phyloP scores from a whole-genome alignment of 2,888 invertebrate genomes.

The Tinea semifulvella region DNA sequence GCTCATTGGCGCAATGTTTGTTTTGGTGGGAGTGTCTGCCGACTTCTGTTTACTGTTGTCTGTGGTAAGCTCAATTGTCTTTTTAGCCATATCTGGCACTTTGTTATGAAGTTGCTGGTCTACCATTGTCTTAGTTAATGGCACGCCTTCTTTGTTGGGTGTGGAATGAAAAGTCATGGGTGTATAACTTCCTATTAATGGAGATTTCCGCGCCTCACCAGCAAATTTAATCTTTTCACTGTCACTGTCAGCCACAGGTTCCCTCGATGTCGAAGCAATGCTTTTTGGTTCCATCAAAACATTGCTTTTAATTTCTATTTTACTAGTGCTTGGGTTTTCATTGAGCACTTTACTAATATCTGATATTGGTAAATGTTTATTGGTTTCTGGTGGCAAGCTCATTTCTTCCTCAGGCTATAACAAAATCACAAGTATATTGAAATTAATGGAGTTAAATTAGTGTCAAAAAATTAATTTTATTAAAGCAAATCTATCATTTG shows the following conservation, averaged over 20 bases:
- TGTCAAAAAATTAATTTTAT: not conserved
- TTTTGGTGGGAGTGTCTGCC: not conserved
- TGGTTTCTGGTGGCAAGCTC: constrained; percentile 29
- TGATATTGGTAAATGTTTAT: constrained; percentile 39
- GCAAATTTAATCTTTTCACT: constrained; percentile 34
- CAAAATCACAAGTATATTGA: constrained; percentile 16
- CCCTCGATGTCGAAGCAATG: not conserved
- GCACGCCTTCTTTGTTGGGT: constrained; percentile 55
- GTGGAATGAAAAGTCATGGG: constrained; percentile 58
- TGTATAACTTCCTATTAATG: constrained; percentile 46
- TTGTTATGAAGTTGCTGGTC: constrained; percentile 50
- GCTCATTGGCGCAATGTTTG: not conserved
- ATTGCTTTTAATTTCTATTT: not conserved
- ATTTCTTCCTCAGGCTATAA: constrained; percentile 46
- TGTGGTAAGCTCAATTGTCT: constrained; percentile 57
- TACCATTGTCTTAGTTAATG: constrained; percentile 57
- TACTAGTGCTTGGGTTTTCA: constrained; percentile 27
- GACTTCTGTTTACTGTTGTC: too few species aligned
- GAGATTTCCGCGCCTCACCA: constrained; percentile 51
- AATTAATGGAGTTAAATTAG: constrained; percentile 4
- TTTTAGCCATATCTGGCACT: constrained; percentile 53
- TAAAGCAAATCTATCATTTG: not conserved
- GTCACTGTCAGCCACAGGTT: not conserved
- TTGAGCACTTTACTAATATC: constrained; percentile 37
- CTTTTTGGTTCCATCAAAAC: not conserved